These are phyloP conservation scores for Parthenolecanium corni DNA, from an alignment of 2,888 invertebrate species.

Conservation along the genomic window DNA sequence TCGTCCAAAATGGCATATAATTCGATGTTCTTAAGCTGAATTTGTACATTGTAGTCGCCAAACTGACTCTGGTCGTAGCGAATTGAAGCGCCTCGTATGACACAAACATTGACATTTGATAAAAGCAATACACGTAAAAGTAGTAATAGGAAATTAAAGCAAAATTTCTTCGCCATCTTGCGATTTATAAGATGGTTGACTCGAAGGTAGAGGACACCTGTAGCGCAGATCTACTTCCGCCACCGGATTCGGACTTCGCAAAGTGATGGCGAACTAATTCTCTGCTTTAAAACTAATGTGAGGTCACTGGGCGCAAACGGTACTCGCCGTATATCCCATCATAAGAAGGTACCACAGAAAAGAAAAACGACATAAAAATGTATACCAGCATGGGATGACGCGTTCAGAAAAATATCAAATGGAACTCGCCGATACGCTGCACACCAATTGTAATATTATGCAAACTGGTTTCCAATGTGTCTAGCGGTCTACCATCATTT, in stretches of 20 bases:
- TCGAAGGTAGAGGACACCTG: slow-evolving; percentile 21
- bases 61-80: slow-evolving; percentile 60
- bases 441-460: slow-evolving; percentile 13
- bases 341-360: background rate
- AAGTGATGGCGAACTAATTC: slow-evolving; percentile 21
- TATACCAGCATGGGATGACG: slow-evolving; percentile 19
- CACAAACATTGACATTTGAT: slow-evolving; percentile 19
- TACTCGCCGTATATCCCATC: slow-evolving; percentile 21
- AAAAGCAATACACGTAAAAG: slow-evolving; percentile 22
- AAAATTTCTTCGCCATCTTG: slow-evolving; percentile 23
- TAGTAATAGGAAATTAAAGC: slow-evolving; percentile 14
- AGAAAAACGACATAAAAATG: slow-evolving; percentile 4
- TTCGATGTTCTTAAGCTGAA: slow-evolving; percentile 65
- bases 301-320: slow-evolving; percentile 25
- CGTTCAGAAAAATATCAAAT: slow-evolving; percentile 13
- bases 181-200: too few relatives aligned
- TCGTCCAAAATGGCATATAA: slow-evolving; percentile 56
- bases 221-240: slow-evolving; percentile 22
- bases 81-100: slow-evolving; percentile 29
- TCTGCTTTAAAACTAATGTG: slow-evolving; percentile 6
- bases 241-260: slow-evolving; percentile 24
- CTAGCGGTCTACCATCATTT: too few relatives aligned
- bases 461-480: slow-evolving; percentile 21
- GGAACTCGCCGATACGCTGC: slow-evolving; percentile 2
- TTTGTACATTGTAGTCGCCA: slow-evolving; percentile 65